Conservation (phyloP, 2,888 invertebrate species). For the Conchocele bisecta region DNA sequence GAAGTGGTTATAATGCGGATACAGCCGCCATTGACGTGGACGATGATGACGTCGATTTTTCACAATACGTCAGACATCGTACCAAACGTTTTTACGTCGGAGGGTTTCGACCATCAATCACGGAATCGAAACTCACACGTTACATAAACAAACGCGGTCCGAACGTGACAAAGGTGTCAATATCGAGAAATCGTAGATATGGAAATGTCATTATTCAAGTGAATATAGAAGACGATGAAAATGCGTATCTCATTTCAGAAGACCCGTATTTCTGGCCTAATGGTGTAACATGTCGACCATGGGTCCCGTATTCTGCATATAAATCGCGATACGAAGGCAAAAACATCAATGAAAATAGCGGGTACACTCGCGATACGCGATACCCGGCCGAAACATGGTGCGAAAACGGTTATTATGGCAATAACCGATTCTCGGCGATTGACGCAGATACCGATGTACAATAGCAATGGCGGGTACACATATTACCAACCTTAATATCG, state of each 20-base stretch:
- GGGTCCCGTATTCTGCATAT: not conserved
- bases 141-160: not conserved
- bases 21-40: too few species aligned
- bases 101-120: not conserved
- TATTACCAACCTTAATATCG: not conserved
- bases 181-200: not conserved
- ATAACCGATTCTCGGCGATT: not conserved
- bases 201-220: not conserved
- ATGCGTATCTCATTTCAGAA: too few species aligned
- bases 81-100: constrained; percentile 12
- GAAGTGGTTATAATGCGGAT: too few species aligned
- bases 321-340: not conserved
- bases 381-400: not conserved
- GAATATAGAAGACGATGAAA: constrained; percentile 9
- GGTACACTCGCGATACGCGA: too few species aligned
- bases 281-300: constrained; percentile 4
- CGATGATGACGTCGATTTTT: not conserved
- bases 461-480: not conserved
- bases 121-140: not conserved
- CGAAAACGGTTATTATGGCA: not conserved
- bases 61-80: constrained; percentile 5
- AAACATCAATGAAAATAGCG: too few species aligned
- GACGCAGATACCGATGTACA: not conserved
- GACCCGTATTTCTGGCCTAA: constrained; percentile 19
- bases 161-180: constrained; percentile 20